phyloP scores from a whole-genome alignment of 1,140 invertebrate genomes.

The Drosophila miranda region DNA sequence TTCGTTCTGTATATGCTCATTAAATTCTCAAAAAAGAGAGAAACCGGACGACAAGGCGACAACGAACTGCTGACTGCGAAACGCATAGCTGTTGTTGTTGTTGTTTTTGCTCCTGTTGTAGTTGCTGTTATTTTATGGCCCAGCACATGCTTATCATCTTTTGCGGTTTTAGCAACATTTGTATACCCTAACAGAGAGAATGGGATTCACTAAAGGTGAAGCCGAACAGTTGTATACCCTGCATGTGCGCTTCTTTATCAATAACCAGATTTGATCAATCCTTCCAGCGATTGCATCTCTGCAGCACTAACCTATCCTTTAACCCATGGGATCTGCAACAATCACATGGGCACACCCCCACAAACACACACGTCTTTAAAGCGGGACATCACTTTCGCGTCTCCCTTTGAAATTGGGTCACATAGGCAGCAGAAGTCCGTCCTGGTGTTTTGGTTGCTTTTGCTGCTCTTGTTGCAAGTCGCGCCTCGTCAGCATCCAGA shows the following conservation, averaged over 20 bases:
- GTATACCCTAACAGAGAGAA: conserved; percentile 12
- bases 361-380: background rate
- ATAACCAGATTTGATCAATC: background rate
- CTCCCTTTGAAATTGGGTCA: conserved; percentile 65
- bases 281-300: too few species aligned
- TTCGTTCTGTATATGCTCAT: conserved; percentile 7
- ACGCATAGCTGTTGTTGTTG: conserved; percentile 10
- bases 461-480: conserved; percentile 38
- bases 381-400: conserved; percentile 44
- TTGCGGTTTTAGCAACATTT: conserved; percentile 11
- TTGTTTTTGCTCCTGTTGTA: conserved; percentile 21
- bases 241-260: background rate
- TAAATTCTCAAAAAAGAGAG: conserved; percentile 15
- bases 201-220: background rate
- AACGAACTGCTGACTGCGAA: conserved; percentile 45
- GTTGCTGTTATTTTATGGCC: conserved; percentile 21
- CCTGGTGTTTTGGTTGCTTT: conserved; percentile 20
- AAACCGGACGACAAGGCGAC: conserved; percentile 57
- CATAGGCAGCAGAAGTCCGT: conserved; percentile 20
- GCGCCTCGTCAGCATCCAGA: conserved; percentile 20
- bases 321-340: background rate
- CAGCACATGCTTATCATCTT: conserved; percentile 27
- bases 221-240: background rate
- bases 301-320: background rate
- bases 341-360: background rate